phyloP scores from a whole-genome alignment of 2,113 vertebrate genomes.

The Chloropsis hardwickii region DNA sequence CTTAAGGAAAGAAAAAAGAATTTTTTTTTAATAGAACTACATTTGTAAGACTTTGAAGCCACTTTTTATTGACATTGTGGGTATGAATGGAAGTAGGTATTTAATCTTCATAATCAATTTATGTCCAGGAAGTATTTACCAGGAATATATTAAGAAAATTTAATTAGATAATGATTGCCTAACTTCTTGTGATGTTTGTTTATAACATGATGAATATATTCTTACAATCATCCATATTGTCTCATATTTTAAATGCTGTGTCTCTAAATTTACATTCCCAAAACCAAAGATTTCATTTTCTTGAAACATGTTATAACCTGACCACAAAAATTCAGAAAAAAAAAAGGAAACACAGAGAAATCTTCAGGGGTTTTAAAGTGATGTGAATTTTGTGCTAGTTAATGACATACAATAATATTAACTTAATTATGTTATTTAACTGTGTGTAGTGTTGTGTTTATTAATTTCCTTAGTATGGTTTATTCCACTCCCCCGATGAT shows the following conservation, averaged over 20 bases:
- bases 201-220: slow-evolving; percentile 10
- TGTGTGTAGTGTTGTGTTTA: background rate
- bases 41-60: background rate
- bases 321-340: slow-evolving; percentile 69
- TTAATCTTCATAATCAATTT: slow-evolving; percentile 3
- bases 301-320: slow-evolving; percentile 60
- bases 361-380: slow-evolving; percentile 62
- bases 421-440: slow-evolving; percentile 56
- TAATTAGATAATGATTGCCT: slow-evolving; percentile 8
- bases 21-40: background rate
- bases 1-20: background rate
- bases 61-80: background rate
- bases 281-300: slow-evolving; percentile 68
- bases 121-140: background rate
- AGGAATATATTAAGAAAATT: background rate
- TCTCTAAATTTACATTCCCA: slow-evolving; percentile 27
- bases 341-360: slow-evolving; percentile 67
- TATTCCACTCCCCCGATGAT: too few species aligned
- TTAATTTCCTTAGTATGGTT: too few species aligned
- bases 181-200: background rate
- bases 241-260: background rate
- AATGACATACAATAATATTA: slow-evolving; percentile 44
- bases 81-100: background rate
- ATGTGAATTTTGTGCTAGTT: slow-evolving; percentile 61
- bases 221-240: background rate